Percentiles rank a stretch among this genome's conserved stretches.
phyloP scores from a whole-genome alignment of 37 sponge, comb jelly and placozoan species.

The Dysidea cf. avara region DNA sequence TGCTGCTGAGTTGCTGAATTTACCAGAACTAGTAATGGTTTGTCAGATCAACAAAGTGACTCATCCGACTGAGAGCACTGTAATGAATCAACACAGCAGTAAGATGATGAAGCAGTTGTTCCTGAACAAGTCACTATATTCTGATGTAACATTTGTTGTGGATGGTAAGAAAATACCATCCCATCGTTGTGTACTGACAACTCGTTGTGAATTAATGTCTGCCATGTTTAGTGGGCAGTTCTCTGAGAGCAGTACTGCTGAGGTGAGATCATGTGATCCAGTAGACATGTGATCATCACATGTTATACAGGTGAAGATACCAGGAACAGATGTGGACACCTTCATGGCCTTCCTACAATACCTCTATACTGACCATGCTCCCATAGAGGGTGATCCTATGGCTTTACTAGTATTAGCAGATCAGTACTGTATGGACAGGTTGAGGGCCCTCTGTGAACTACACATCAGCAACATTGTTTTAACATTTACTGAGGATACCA shows the following conservation, averaged over 20 bases:
- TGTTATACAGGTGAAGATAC: slow-evolving; percentile 59
- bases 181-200: slow-evolving; percentile 66
- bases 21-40: slow-evolving; percentile 68
- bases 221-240: slow-evolving; percentile 82
- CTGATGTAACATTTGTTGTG: slow-evolving; percentile 68
- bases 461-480: slow-evolving; percentile 82
- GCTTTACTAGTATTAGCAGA: slow-evolving; percentile 77
- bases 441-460: slow-evolving; percentile 81
- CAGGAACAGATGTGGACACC: slow-evolving; percentile 37
- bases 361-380: slow-evolving; percentile 85
- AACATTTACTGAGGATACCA: slow-evolving; percentile 45
- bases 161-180: slow-evolving; percentile 60
- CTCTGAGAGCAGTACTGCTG: slow-evolving; percentile 44
- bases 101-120: slow-evolving; percentile 66
- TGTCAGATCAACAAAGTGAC: slow-evolving; percentile 65
- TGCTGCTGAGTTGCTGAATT: slow-evolving; percentile 60
- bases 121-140: slow-evolving; percentile 56
- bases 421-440: slow-evolving; percentile 64
- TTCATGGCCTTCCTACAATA: slow-evolving; percentile 84
- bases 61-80: slow-evolving; percentile 86
- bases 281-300: neutral
- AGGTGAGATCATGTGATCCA: slow-evolving; percentile 35
- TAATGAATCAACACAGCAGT: slow-evolving; percentile 78
- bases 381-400: slow-evolving; percentile 69
- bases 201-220: slow-evolving; percentile 79